These are phyloP conservation scores for Cantharis nigra DNA, from an alignment of 2,888 invertebrate genomes.

Conservation along the genomic window DNA sequence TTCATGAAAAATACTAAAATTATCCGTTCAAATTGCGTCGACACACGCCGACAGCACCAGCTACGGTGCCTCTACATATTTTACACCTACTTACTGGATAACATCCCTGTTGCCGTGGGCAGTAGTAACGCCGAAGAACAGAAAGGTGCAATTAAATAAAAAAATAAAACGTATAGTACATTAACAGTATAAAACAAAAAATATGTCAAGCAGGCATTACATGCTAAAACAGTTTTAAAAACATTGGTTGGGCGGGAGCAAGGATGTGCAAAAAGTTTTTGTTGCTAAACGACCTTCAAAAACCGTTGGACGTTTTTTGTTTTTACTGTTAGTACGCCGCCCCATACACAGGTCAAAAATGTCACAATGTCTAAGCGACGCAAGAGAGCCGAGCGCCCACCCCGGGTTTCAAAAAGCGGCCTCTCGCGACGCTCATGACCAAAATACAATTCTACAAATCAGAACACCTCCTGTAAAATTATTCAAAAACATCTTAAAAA, in stretches of 20 bases:
- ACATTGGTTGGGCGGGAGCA: constrained; percentile 63
- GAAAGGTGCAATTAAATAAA: constrained; percentile 69
- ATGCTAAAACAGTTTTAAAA: constrained; percentile 62
- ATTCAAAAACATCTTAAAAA: constrained; percentile 49
- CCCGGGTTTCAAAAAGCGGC: constrained; percentile 56
- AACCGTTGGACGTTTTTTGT: constrained; percentile 62
- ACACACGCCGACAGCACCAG: constrained; percentile 24
- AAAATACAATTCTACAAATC: constrained; percentile 47
- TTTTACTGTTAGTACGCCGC: constrained; percentile 69
- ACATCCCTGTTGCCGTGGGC: constrained; percentile 70
- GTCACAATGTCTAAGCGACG: constrained; percentile 71
- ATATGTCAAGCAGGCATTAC: constrained; percentile 73
- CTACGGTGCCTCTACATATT: constrained; percentile 35
- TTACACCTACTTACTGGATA: constrained; percentile 71
- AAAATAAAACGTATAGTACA: constrained; percentile 66
- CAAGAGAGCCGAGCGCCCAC: constrained; percentile 53
- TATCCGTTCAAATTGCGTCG: constrained; percentile 13
- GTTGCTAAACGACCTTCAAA: constrained; percentile 73
- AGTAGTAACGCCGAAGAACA: constrained; percentile 65
- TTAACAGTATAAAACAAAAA: constrained; percentile 50
- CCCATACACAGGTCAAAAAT: constrained; percentile 88
- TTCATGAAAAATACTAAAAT: constrained; percentile 33
- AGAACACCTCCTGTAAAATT: constrained; percentile 37
- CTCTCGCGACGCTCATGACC: constrained; percentile 55
- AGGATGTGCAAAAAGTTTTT: constrained; percentile 67